phyloP scores from a whole-genome alignment of 2,888 invertebrate species.

The Gasteruption jaculator region DNA sequence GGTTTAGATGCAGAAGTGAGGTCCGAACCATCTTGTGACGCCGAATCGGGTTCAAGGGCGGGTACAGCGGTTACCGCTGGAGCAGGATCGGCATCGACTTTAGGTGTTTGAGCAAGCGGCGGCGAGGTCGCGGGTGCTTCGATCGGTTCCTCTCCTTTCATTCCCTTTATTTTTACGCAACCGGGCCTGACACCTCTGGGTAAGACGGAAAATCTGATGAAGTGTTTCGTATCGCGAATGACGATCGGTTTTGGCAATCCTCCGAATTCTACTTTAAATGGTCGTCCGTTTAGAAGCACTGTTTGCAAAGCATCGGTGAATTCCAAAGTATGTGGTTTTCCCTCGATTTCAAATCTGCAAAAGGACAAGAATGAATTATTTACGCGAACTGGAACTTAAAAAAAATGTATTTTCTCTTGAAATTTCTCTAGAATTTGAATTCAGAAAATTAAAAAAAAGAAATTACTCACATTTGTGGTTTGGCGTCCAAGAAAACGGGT shows the following conservation, averaged over 20 bases:
- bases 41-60: constrained; percentile 35
- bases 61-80: constrained; percentile 23
- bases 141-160: constrained; percentile 61
- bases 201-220: constrained; percentile 74
- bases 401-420: constrained; percentile 4
- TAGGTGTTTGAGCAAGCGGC: constrained; percentile 24
- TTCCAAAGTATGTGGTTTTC: constrained; percentile 69
- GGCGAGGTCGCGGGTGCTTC: constrained; percentile 31
- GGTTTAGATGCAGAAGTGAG: constrained; percentile 31
- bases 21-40: constrained; percentile 43
- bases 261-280: constrained; percentile 77
- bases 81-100: constrained; percentile 22
- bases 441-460: constrained; percentile 6
- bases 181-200: constrained; percentile 73
- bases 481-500: constrained; percentile 79
- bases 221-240: constrained; percentile 72
- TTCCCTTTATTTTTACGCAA: constrained; percentile 64
- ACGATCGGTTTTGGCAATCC: constrained; percentile 76
- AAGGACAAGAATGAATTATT: constrained; percentile 12
- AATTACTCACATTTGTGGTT: constrained; percentile 63
- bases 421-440: not conserved
- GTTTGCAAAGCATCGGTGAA: constrained; percentile 76
- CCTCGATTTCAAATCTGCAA: constrained; percentile 63
- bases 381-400: constrained; percentile 3
- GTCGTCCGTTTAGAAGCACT: constrained; percentile 73